phyloP scores from a whole-genome alignment of 2,797 vertebrate species.

The Spinus olivaceus region DNA sequence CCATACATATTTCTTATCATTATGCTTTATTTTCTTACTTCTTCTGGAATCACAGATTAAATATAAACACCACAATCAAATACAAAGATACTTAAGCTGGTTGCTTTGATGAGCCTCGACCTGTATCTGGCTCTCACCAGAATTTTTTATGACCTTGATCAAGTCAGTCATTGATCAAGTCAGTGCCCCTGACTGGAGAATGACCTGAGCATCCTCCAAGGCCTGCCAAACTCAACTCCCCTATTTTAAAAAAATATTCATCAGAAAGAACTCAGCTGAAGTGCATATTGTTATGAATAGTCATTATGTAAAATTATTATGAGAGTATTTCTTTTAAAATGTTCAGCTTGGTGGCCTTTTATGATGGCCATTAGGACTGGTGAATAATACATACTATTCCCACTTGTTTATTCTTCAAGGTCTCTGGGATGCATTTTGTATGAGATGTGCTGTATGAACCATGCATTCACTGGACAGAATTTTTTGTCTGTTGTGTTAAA shows the following conservation, averaged over 20 bases:
- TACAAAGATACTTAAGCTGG: neutral
- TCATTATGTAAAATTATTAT: neutral
- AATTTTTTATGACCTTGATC: neutral
- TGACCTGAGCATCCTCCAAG: neutral
- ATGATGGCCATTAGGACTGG: neutral
- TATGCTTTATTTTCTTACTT: neutral
- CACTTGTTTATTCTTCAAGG: conserved; percentile 68
- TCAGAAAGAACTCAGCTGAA: neutral
- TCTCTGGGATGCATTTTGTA: conserved; percentile 86
- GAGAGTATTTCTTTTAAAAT: neutral
- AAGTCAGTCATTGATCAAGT: neutral
- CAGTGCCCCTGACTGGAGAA: neutral
- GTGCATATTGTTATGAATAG: neutral
- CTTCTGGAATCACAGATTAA: neutral
- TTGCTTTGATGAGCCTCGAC: neutral
- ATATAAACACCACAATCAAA: neutral
- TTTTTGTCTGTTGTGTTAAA: conserved; percentile 83
- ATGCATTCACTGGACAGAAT: conserved; percentile 82
- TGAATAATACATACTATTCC: neutral
- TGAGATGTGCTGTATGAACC: conserved; percentile 85
- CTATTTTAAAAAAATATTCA: accelerated
- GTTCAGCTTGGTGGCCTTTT: neutral
- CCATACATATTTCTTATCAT: neutral
- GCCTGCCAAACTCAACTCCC: neutral
- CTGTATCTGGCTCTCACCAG: neutral